These are phyloP conservation scores for Saturnia pavonia DNA, from an alignment of 2,888 invertebrate genomes.

Conservation along the genomic window DNA sequence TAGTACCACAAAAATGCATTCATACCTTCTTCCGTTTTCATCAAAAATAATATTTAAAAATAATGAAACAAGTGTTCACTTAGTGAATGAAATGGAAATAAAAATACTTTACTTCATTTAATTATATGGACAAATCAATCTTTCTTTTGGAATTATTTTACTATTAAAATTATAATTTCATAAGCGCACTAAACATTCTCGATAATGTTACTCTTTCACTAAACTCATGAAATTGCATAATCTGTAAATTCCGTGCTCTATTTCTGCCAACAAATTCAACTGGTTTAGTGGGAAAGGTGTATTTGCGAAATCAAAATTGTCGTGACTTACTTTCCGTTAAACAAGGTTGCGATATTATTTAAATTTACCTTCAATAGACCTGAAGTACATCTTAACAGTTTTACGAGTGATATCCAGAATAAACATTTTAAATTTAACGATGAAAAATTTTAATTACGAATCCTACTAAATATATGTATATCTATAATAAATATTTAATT, in stretches of 20 bases:
- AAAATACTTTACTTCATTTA: neutral
- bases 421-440: neutral
- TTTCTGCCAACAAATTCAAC: constrained; percentile 11
- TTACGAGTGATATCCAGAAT: neutral
- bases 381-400: neutral
- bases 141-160: neutral
- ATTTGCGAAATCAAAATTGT: constrained; percentile 13
- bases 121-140: neutral
- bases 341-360: neutral
- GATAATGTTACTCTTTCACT: neutral
- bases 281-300: constrained; percentile 11
- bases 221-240: neutral
- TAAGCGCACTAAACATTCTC: neutral
- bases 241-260: constrained; percentile 6
- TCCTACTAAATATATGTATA: too few relatives aligned
- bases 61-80: too few relatives aligned
- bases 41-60: too few relatives aligned
- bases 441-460: neutral
- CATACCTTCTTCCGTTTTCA: too few relatives aligned
- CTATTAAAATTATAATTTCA: neutral
- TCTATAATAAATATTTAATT: too few relatives aligned
- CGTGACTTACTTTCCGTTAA: constrained; percentile 10
- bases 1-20: too few relatives aligned
- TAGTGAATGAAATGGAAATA: neutral
- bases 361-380: neutral